Evolutionary conservation across 1,140 invertebrate genomes (phyloP), one percentile per base, ranked within the genome.

Genomic region (Brachionus sp.): DNA sequence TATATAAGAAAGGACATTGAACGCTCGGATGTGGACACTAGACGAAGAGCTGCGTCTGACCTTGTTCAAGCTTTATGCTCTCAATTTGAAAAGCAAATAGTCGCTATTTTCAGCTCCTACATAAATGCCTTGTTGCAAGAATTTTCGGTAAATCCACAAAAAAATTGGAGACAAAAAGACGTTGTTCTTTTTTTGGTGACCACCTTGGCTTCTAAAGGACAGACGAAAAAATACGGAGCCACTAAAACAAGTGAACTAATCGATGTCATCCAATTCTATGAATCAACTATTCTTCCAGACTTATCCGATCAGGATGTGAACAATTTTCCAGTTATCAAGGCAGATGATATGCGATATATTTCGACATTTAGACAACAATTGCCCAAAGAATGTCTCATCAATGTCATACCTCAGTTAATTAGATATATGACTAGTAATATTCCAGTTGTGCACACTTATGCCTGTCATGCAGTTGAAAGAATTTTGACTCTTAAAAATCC

Each of bases 1-100:
- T 99, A 98, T 86, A 97, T 98, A 83, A 90, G 96, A 46, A 91
- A 95, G 66, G 97, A 99, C 90, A 95, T 99, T 84, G 97, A 99
- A 90, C 97, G 97, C 5, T 97, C 95, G n/a, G 90, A 99, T 90
- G 93, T 97, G 39, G 96, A 98, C 87, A 99, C 97, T 0, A 90
- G 97, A 83, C 91, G 97, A 66, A 91, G 96, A 85, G 94, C 97
- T 29, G 96, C 97, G 68, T 97, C 95, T 90, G 97, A 99, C 91
- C 90, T 99, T 80, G 95, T 98, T 1, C 80, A 82, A 68, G 80
- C 80, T 33, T 29, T 82, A 9, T 68, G 80, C 50, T 66, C 57
- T 29, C 57, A 66, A 50, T 82, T 82, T 37, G 80, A 82, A 68
- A 50, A 50, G 16, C 80, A 82, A 68, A 29, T 82, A 37, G 57